Evolutionary conservation across 1,140 invertebrate genomes (phyloP).

Genomic region (Penaeus chinensis): DNA sequence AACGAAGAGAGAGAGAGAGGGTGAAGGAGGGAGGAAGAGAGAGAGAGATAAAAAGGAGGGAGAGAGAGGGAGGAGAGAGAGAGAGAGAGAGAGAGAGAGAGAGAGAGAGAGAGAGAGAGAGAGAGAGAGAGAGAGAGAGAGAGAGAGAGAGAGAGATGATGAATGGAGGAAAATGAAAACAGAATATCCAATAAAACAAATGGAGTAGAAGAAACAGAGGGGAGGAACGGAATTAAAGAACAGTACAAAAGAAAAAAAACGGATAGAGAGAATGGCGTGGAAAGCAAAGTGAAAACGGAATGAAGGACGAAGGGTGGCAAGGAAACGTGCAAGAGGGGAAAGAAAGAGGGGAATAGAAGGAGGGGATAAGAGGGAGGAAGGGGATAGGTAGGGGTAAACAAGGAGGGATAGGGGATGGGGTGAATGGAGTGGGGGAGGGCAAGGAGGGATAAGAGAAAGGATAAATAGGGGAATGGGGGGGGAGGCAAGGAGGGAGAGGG

Average conservation of each 20-base stretch:
- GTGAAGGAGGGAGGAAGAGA: neutral
- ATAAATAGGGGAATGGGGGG: too few species aligned
- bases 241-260: neutral
- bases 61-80: neutral
- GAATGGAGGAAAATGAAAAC: too few species aligned
- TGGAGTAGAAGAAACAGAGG: too few species aligned
- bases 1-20: neutral
- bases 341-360: neutral
- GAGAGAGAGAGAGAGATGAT: neutral
- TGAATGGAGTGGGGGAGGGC: too few species aligned
- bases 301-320: neutral
- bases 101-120: neutral
- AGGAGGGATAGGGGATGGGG: too few species aligned
- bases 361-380: too few species aligned
- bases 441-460: too few species aligned
- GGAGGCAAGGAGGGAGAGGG: neutral
- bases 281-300: neutral
- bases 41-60: neutral
- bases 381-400: neutral
- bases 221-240: too few species aligned
- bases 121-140: neutral
- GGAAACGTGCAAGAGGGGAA: neutral
- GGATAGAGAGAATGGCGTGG: neutral
- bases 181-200: too few species aligned
- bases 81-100: slow-evolving; percentile 2